Evolutionary conservation across 1,140 invertebrate species (phyloP).

Genomic region (Aphelinus atriplicis): DNA sequence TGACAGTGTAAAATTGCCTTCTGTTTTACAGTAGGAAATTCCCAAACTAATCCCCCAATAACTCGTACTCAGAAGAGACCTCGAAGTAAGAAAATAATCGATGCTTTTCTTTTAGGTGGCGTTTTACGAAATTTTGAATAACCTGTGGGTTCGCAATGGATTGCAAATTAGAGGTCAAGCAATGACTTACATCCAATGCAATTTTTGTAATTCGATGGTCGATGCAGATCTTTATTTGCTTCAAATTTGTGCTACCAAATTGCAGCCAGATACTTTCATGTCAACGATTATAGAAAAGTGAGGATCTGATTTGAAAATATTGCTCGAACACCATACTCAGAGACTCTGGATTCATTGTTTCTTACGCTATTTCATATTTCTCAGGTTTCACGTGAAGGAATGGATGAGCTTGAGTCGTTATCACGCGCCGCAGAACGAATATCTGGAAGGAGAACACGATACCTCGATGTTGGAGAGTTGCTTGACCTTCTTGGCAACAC

Average conservation of each 20-base stretch:
- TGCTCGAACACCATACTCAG: too few relatives aligned
- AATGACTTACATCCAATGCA: slow-evolving; percentile 98
- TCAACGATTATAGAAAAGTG: slow-evolving; percentile 89
- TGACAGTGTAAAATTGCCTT: too few relatives aligned
- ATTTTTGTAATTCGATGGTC: slow-evolving; percentile 98
- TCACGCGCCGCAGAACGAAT: slow-evolving; percentile 70
- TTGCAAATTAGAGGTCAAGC: slow-evolving; percentile 97
- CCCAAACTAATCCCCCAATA: too few relatives aligned
- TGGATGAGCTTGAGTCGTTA: slow-evolving; percentile 84
- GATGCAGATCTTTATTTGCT: slow-evolving; percentile 95
- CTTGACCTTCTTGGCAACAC: slow-evolving; percentile 88
- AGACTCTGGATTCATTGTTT: too few relatives aligned
- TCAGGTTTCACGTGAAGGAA: slow-evolving; percentile 83
- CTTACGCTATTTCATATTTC: neutral
- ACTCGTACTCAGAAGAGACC: too few relatives aligned
- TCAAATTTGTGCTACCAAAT: slow-evolving; percentile 90
- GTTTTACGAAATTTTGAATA: slow-evolving; percentile 93
- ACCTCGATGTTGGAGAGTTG: slow-evolving; percentile 92
- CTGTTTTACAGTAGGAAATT: too few relatives aligned
- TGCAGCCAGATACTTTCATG: slow-evolving; percentile 87
- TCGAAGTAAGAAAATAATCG: too few relatives aligned
- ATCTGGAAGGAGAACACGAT: slow-evolving; percentile 80
- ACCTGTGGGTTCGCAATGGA: slow-evolving; percentile 96
- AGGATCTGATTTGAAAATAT: slow-evolving; percentile 51
- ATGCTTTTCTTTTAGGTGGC: slow-evolving; percentile 75